These are phyloP conservation scores for Sebastes vulpes DNA, from an alignment of 2,797 vertebrate species.

Conservation along the genomic window DNA sequence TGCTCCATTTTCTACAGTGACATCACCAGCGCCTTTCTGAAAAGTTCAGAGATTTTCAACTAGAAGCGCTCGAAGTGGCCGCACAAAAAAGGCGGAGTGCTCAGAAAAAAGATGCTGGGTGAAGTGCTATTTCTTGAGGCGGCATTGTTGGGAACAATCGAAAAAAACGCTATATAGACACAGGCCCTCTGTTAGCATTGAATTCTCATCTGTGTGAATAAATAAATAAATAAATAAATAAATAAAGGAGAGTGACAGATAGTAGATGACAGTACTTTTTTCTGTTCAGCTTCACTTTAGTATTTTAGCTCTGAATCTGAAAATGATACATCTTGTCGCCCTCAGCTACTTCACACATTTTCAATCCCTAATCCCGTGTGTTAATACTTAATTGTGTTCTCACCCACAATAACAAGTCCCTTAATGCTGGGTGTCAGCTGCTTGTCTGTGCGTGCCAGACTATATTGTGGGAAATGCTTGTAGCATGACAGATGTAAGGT, in stretches of 20 bases:
- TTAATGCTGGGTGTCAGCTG: conserved; percentile 50
- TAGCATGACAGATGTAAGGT: conserved; percentile 71
- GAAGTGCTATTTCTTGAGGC: too few relatives aligned
- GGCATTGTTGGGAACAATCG: too few relatives aligned
- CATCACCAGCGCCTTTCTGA: too few relatives aligned
- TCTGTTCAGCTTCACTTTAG: background rate
- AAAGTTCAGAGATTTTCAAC: too few relatives aligned
- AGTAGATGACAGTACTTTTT: background rate
- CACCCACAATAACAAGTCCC: conserved; percentile 38
- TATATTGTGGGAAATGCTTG: conserved; percentile 56
- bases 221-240: background rate
- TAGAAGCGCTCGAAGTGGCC: too few relatives aligned
- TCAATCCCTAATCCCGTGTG: conserved; percentile 8
- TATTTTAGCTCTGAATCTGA: background rate
- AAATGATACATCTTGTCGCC: background rate
- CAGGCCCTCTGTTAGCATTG: background rate
- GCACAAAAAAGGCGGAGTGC: too few relatives aligned
- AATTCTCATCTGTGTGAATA: background rate
- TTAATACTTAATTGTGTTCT: conserved; percentile 41
- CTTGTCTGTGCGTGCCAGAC: conserved; percentile 59
- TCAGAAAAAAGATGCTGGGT: too few relatives aligned
- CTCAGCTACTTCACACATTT: conserved; percentile 8
- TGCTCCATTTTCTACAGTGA: too few relatives aligned
- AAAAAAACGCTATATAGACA: too few relatives aligned
- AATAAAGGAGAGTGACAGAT: background rate